These are phyloP conservation scores for Troglohyphantes excavatus DNA, from an alignment of 2,888 invertebrate genomes.

Conservation along the genomic window DNA sequence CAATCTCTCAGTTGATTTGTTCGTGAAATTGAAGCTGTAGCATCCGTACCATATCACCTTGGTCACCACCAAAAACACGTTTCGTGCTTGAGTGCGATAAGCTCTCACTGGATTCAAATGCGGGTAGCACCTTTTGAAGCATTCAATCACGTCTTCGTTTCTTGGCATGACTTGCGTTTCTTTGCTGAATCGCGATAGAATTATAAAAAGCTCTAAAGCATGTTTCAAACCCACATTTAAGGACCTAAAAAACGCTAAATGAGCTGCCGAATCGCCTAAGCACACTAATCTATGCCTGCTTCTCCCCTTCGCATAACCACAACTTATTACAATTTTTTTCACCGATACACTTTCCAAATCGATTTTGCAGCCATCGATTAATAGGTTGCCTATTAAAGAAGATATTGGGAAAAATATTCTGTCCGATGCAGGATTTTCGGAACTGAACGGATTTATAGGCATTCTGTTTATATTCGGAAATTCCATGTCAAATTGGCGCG, in stretches of 20 bases:
- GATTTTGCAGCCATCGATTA: slow-evolving; percentile 19
- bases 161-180: neutral
- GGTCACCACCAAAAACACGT: slow-evolving; percentile 23
- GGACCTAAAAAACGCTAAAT: slow-evolving; percentile 45
- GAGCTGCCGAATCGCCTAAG: slow-evolving; percentile 23
- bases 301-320: slow-evolving; percentile 33
- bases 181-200: slow-evolving; percentile 16
- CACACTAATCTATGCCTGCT: slow-evolving; percentile 17
- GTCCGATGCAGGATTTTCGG: slow-evolving; percentile 1
- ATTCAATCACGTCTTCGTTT: neutral
- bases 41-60: slow-evolving; percentile 44
- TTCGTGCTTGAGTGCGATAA: slow-evolving; percentile 1
- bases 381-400: slow-evolving; percentile 33
- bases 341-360: slow-evolving; percentile 33
- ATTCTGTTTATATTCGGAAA: slow-evolving; percentile 27
- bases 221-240: slow-evolving; percentile 35
- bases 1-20: slow-evolving; percentile 12
- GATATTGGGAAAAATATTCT: slow-evolving; percentile 32
- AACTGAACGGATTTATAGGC: slow-evolving; percentile 39
- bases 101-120: slow-evolving; percentile 3
- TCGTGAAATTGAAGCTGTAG: slow-evolving; percentile 22
- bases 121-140: slow-evolving; percentile 9
- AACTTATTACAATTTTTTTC: slow-evolving; percentile 44
- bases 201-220: slow-evolving; percentile 39
- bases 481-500: slow-evolving; percentile 5